A percentile compares a stretch with the other conserved stretches of the same genome.
Evolutionary conservation across 2,888 invertebrate species (phyloP).

Genomic region (Lycia hirtaria): DNA sequence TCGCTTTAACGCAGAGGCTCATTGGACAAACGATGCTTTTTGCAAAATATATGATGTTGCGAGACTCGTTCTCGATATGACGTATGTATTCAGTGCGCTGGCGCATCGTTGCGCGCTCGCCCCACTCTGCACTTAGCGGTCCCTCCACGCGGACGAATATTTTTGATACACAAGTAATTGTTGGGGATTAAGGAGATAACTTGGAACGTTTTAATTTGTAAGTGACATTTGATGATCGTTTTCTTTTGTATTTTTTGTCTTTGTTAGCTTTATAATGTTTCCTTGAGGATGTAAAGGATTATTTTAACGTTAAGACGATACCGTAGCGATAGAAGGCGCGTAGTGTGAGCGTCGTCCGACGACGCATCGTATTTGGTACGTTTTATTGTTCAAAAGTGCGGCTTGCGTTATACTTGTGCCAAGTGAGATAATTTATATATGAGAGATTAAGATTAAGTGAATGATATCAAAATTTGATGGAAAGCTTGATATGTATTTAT

Average conservation of each 20-base stretch:
- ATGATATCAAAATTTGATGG: constrained; percentile 81
- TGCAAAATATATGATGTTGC: constrained; percentile 60
- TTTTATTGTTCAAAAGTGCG: constrained; percentile 75
- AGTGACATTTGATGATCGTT: constrained; percentile 83
- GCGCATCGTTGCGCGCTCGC: constrained; percentile 17
- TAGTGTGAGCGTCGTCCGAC: constrained; percentile 60
- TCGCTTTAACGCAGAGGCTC: constrained; percentile 75
- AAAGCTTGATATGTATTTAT: constrained; percentile 76
- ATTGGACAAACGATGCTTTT: constrained; percentile 66
- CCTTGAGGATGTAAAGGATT: constrained; percentile 65
- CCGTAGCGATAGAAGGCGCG: constrained; percentile 68
- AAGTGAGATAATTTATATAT: constrained; percentile 82
- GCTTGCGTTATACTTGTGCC: constrained; percentile 83
- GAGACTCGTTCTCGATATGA: constrained; percentile 59
- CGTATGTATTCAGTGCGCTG: constrained; percentile 42
- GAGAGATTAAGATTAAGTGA: constrained; percentile 84
- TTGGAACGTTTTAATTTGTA: constrained; percentile 81
- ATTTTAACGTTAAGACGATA: constrained; percentile 64
- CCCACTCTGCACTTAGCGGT: neutral
- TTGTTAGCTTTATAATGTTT: constrained; percentile 83
- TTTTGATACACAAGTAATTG: constrained; percentile 80
- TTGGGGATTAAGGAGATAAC: constrained; percentile 76
- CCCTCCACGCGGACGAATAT: constrained; percentile 57
- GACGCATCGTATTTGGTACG: constrained; percentile 62
- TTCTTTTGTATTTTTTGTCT: constrained; percentile 82